These are phyloP conservation scores for Nylanderia fulva DNA, from an alignment of 1,140 invertebrate genomes.

Conservation along the genomic window DNA sequence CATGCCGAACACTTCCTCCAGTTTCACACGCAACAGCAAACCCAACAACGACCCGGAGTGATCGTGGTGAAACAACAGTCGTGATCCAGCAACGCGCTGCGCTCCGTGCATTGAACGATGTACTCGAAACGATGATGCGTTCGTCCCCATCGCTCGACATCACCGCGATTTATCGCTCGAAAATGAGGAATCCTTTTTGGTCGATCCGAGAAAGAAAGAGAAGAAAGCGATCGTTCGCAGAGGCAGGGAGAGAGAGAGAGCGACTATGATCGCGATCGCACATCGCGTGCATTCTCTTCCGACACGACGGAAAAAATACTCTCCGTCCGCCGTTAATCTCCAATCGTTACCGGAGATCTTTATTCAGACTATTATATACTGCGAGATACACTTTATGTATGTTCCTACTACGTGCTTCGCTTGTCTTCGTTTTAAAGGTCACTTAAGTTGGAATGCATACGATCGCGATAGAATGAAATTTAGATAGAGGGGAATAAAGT, in stretches of 20 bases:
- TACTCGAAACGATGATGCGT: conserved; percentile 22
- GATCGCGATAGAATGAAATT: conserved; percentile 15
- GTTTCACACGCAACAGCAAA: conserved; percentile 86
- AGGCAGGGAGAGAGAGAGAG: background rate
- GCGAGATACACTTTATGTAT: conserved; percentile 63
- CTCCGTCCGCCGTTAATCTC: conserved; percentile 31
- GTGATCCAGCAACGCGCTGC: conserved; percentile 86
- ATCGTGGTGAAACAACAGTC: conserved; percentile 94
- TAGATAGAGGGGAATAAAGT: conserved; percentile 40
- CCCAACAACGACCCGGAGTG: conserved; percentile 93
- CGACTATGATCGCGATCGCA: background rate
- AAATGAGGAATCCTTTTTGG: conserved; percentile 40
- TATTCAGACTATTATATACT: conserved; percentile 14
- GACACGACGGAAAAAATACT: background rate
- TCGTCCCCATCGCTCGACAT: conserved; percentile 57
- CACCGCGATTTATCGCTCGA: conserved; percentile 35
- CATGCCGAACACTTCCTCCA: conserved; percentile 89
- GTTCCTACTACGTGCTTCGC: conserved; percentile 68
- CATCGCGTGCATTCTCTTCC: conserved; percentile 18
- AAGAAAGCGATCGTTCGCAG: conserved; percentile 12
- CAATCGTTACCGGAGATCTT: conserved; percentile 19
- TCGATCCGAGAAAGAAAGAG: background rate
- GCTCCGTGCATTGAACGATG: conserved; percentile 73
- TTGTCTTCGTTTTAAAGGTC: conserved; percentile 50
- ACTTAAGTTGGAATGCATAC: conserved; percentile 12